Base-by-base conservation (phyloP, 2,797 vertebrate species). In the Hippoglossus hippoglossus region DNA sequence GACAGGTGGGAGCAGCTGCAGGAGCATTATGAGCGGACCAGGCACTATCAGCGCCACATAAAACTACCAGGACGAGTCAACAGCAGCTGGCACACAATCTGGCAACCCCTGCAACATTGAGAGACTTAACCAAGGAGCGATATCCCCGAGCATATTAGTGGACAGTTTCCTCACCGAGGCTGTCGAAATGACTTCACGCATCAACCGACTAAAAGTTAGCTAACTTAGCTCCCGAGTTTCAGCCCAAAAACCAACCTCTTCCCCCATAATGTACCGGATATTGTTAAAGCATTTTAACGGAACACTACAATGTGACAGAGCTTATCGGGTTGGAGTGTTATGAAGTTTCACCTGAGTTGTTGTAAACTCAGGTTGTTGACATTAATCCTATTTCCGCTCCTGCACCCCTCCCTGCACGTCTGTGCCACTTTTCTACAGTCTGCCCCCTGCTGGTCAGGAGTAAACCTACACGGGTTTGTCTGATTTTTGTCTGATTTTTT, bases 1-100 rank as follows among this genome's bases (percentile, higher is more conserved):
- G 88, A 91, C 81, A 84, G 86, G 70, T 64, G 34, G 49, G 24
- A 83, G 87, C 85, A 86, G 88, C 89, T 87, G 90, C 84, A 57
- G 53, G 61, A 55, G 73, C 91, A 91, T 86, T 34, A 77, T 52
- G 51, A 53, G 19, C 60, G 10, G 62, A 66, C 54, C 28, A 9
- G 19, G n/a, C 26, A 60, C 55, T 11, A 19, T 51, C 71, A 47
- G 41, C 26, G 50, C 22, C 44, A n/a, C 73, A 71, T 52, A 53
- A 75, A 49, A 71, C 21, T 26, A 41, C 34, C 39, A 18, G 52
- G 54, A 66, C 52, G 71, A 1, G 46, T 79, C 63, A 87, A 54
- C 47, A 50, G 49, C 60, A 57, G 62, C 57, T 0, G 44, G 24
- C 25, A 50, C 4, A 63, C 3, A 6, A 15, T 3, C 44, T 25